Evolutionary conservation across 2,797 vertebrate species (phyloP), one percentile per base, ranked within the genome.

Genomic region (Holocentrus rufus): DNA sequence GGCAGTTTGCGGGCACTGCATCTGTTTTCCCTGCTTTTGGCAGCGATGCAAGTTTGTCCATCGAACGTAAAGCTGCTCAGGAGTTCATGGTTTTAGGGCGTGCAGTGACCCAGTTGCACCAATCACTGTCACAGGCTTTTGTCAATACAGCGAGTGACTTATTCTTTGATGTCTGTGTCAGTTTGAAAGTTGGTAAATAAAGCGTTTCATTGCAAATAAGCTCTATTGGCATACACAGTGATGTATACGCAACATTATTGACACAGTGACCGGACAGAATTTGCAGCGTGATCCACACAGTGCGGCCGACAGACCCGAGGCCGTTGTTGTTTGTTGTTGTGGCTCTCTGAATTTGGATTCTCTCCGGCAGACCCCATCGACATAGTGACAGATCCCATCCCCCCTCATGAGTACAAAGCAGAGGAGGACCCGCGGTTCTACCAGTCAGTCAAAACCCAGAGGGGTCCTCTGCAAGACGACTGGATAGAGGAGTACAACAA

Each of bases 371-470:
- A 99, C 89, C 95, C 95, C 39, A 99, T 99, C 9, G 96, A 99
- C 91, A 99, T 99, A 13, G 98, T 99, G 83, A 97, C 95, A 80
- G 98, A 99, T 71, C 91, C 95, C n/a, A 96, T 99, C 39, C 94
- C 96, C n/a, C 92, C 95, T 17, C 94, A 95, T 4, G 98, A 99
- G 89, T 99, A 99, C 86, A 96, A 96, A 88, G 93, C 84, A 0
- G 98, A 99, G 84, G 98, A 99, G 90, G 97, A 99, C 84, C 96
- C 97, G 5, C 95, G 94, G 84, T 89, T 98, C 5, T 99, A 97
- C 93, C 94, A 92, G 84, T 99, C 98, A 0, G 15, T 61, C 70
- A 98, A 97, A 90, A 99, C 98, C 10, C 95, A 94, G 87, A 93
- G 98, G 77, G 98, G 98, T 0, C 98, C 98, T 0, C 92, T 99